Conservation (phyloP, 2,113 vertebrate species). For the Ochotona curzoniae region DNA sequence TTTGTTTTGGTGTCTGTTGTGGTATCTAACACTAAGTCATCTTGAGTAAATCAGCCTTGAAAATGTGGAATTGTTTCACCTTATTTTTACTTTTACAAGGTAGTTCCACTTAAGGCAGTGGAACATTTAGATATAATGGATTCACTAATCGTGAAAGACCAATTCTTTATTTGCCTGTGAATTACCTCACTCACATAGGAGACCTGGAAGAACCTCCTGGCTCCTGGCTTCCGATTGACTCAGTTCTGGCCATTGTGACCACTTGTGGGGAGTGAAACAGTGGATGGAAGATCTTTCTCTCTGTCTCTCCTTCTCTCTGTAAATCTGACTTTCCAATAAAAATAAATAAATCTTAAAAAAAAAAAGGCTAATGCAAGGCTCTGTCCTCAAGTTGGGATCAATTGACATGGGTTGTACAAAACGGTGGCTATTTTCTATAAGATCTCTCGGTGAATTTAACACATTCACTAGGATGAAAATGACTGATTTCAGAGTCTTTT, state of each 20-base stretch:
- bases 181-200: neutral
- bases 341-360: too few species aligned
- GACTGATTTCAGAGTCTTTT: slow-evolving; percentile 41
- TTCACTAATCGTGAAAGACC: neutral
- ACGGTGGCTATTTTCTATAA: neutral
- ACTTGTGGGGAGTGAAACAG: too few species aligned
- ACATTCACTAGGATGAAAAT: neutral
- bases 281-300: too few species aligned
- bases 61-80: slow-evolving; percentile 43
- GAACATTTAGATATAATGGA: neutral
- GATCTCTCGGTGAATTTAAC: neutral
- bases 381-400: neutral
- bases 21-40: neutral
- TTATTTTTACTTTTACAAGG: neutral
- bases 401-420: neutral
- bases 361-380: neutral
- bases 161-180: neutral
- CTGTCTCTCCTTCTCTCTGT: too few species aligned
- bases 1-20: neutral
- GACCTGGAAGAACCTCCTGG: too few species aligned
- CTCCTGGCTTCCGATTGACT: too few species aligned
- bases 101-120: neutral
- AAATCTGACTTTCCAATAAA: too few species aligned
- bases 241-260: too few species aligned
- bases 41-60: neutral